These are phyloP conservation scores for Ornithorhynchus anatinus DNA, from an alignment of 2,113 vertebrate genomes.

Conservation along the genomic window DNA sequence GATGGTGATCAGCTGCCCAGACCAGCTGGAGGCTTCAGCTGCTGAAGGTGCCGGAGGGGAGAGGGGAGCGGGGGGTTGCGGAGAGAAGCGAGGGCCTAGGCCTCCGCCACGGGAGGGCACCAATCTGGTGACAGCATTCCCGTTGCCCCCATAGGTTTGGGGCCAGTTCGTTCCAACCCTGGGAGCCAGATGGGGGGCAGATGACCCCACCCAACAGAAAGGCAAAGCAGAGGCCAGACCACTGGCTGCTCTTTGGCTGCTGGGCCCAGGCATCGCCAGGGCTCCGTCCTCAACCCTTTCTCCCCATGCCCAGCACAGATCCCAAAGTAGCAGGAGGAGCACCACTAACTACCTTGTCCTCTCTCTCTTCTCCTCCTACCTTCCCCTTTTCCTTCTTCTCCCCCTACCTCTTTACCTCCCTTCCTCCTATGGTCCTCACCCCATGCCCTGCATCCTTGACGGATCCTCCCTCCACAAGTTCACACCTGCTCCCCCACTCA, in stretches of 20 bases:
- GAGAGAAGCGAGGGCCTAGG: constrained; percentile 21
- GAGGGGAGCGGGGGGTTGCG: constrained; percentile 36
- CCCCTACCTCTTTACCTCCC: no score
- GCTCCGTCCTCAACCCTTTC: no score
- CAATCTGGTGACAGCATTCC: not conserved
- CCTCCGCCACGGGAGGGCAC: not conserved
- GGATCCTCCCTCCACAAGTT: no score
- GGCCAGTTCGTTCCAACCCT: no score
- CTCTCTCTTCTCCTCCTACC: not conserved
- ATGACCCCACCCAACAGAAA: not conserved
- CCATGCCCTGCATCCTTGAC: no score
- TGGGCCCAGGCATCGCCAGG: no score
- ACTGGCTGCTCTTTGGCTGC: not conserved
- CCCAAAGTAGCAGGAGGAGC: no score
- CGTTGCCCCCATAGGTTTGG: not conserved
- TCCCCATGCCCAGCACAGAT: no score
- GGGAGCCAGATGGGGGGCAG: fast-evolving
- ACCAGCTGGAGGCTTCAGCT: constrained; percentile 73
- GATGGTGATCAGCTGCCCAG: constrained; percentile 78
- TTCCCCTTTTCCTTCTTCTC: not conserved
- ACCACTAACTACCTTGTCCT: no score
- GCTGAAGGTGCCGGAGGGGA: constrained; percentile 45
- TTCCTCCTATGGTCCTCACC: no score
- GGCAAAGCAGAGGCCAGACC: not conserved
- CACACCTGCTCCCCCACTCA: no score